Evolutionary conservation across 2,797 vertebrate species (phyloP), one percentile per base, ranked within the genome.

Genomic region (Sebastes itinus): DNA sequence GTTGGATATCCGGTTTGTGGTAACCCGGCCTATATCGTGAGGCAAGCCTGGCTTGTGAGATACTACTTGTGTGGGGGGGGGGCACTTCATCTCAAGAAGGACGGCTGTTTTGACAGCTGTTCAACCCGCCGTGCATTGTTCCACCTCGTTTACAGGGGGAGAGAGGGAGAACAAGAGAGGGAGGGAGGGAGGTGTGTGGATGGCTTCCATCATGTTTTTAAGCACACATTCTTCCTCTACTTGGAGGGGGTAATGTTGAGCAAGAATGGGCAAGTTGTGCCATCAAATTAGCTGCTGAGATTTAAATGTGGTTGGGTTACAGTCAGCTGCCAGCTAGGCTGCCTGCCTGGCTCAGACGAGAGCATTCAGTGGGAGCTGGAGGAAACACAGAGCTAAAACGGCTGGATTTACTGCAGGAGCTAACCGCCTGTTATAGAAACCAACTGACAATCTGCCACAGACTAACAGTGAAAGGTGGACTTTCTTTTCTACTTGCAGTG

Each of bases 221-320:
- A 75, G 78, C 73, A 87, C 60, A 80, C 76, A 89, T 88, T 88
- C 81, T 69, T 82, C 61, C 67, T 64, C 72, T 68, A 28, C 67
- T 52, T 72, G 59, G 73, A 77, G 81, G 81, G 77, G 85, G 79
- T 87, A 91, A 82, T 76, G 69, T 28, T 75, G 68, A 86, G 84
- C 92, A 85, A 87, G 93, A 89, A 73, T 38, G 77, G 84, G 74
- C 92, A 93, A n/a, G 91, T 87, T 68, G 49, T 71, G 55, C 80
- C 72, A 77, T 91, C 71, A 83, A 90, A 93, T 92, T 89, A 92
- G 89, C 88, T 77, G 82, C 84, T 72, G 70, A 70, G 85, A 80
- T 85, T 82, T 81, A 77, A 77, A 71, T 88, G 87, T 80, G 82
- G 87, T 80, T 77, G 72, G 68, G 76, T 88, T 86, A 65, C 82